A percentile compares a stretch with the other conserved stretches of the same genome.
Evolutionary conservation across 92 coral and sea anemone species (phyloP).

Genomic region (Desmophyllum pertusum): DNA sequence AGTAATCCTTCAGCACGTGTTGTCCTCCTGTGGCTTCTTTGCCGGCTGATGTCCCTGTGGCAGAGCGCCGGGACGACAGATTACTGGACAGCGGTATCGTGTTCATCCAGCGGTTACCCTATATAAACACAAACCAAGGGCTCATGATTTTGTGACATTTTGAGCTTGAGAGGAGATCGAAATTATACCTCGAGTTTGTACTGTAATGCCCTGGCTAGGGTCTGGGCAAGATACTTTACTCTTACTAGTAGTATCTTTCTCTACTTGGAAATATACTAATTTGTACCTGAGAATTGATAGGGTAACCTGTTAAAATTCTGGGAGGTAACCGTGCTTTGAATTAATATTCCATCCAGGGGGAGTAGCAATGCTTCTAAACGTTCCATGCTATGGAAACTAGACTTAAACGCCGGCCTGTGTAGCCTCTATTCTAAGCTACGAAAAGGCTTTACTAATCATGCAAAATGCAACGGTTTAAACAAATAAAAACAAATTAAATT

Average conservation of each 20-base stretch:
- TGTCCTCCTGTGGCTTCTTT: slow-evolving; percentile 70
- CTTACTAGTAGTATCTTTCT: too few species aligned
- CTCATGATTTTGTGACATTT: neutral
- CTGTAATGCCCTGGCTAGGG: neutral
- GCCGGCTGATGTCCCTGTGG: slow-evolving; percentile 71
- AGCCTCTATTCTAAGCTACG: too few species aligned
- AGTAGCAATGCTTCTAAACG: too few species aligned
- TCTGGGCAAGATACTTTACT: neutral
- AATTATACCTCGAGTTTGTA: too few species aligned
- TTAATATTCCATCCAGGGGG: too few species aligned
- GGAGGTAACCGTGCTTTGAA: too few species aligned
- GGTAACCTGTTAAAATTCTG: too few species aligned
- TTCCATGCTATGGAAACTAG: too few species aligned
- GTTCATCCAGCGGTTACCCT: slow-evolving; percentile 97
- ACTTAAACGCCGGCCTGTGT: too few species aligned
- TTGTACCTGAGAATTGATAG: too few species aligned
- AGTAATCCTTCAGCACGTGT: slow-evolving; percentile 74
- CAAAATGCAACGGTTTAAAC: neutral
- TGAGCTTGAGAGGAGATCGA: neutral
- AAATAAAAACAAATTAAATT: neutral
- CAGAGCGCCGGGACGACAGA: slow-evolving; percentile 85
- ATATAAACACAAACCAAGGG: neutral
- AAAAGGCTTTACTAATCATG: neutral
- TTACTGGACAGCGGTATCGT: slow-evolving; percentile 94
- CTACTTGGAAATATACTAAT: too few species aligned